These are phyloP conservation scores for Keiferia lycopersicella DNA, from an alignment of 2,888 invertebrate genomes.

Conservation along the genomic window DNA sequence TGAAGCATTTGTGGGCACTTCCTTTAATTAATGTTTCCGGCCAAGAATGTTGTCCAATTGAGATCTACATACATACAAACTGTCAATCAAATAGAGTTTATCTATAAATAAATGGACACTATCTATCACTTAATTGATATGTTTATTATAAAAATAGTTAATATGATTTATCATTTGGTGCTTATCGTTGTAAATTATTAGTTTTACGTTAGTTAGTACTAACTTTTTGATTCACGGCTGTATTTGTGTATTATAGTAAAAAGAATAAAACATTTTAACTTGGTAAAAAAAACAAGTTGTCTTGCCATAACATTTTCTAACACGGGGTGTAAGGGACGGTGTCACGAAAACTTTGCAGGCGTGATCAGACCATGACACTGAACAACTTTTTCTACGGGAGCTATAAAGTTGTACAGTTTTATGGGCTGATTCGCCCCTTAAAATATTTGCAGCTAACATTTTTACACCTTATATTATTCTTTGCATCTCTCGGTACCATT, in stretches of 20 bases:
- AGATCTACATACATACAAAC: neutral
- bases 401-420: too few species aligned
- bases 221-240: neutral
- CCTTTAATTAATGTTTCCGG: constrained; percentile 1
- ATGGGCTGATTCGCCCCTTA: too few species aligned
- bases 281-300: too few species aligned
- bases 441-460: too few species aligned
- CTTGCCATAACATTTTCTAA: too few species aligned
- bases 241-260: neutral
- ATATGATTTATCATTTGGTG: constrained; percentile 7
- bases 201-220: neutral
- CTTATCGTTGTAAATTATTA: neutral
- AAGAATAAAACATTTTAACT: too few species aligned
- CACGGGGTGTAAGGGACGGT: too few species aligned
- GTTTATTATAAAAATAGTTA: constrained; percentile 12
- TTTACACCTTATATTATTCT: too few species aligned
- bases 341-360: too few species aligned
- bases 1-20: neutral
- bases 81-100: neutral
- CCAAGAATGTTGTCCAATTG: constrained; percentile 7
- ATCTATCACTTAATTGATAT: neutral
- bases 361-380: too few species aligned
- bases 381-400: too few species aligned
- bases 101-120: neutral
- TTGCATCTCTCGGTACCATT: too few species aligned